These are phyloP conservation scores for Spodoptera litura DNA, from an alignment of 1,140 invertebrate species.

Conservation along the genomic window DNA sequence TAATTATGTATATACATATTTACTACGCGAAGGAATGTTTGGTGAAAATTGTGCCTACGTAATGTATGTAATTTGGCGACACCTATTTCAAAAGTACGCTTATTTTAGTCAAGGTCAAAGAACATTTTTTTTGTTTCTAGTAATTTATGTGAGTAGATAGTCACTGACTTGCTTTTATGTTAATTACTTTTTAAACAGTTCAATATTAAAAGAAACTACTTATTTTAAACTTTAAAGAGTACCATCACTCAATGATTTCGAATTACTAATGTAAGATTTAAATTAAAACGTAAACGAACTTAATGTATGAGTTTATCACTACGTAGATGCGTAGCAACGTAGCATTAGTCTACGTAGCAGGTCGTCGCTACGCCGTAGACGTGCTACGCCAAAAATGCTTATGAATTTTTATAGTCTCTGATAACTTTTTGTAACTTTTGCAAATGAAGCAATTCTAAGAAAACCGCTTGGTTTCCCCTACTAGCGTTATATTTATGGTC, in stretches of 20 bases:
- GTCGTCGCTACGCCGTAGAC: slow-evolving; percentile 16
- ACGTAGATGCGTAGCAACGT: background rate
- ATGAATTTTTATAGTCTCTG: background rate
- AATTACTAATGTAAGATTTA: no score
- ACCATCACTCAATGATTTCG: no score
- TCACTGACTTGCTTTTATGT: background rate
- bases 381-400: slow-evolving; percentile 12
- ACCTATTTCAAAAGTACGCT: background rate
- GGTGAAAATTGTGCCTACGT: slow-evolving; percentile 17
- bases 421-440: slow-evolving; percentile 18
- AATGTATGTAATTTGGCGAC: slow-evolving; percentile 29
- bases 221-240: no score
- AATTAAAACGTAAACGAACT: no score
- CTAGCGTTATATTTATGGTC: slow-evolving; percentile 2
- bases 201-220: no score
- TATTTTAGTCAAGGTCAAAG: background rate
- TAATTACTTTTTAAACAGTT: no score
- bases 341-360: background rate
- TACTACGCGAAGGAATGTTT: slow-evolving; percentile 20
- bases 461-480: slow-evolving; percentile 14
- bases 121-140: no score
- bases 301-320: no score
- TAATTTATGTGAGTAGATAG: background rate
- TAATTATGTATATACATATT: slow-evolving; percentile 25
- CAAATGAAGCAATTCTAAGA: slow-evolving; percentile 26